phyloP scores from a whole-genome alignment of 2,888 invertebrate genomes.

The Aphrophora alni region DNA sequence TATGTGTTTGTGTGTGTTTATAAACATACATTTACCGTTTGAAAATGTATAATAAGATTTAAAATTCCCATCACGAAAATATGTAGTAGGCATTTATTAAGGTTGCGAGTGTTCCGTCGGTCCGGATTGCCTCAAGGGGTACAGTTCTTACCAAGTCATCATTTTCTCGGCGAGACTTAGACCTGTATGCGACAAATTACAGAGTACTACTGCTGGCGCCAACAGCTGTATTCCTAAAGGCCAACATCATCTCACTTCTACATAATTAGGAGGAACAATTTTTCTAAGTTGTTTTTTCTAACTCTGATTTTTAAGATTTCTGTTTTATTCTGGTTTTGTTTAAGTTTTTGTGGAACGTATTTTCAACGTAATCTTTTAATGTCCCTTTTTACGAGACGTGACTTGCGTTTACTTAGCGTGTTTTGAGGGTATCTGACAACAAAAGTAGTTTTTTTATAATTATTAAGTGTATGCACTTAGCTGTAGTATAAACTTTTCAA shows the following conservation, averaged over 20 bases:
- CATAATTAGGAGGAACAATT: not conserved
- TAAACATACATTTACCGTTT: not conserved
- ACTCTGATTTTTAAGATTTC: not conserved
- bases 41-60: not conserved
- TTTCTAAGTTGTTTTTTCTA: not conserved
- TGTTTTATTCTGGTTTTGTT: constrained; percentile 6
- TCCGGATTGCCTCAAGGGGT: not conserved
- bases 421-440: too few species aligned
- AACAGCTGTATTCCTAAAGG: not conserved
- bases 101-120: not conserved
- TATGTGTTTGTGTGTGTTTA: not conserved
- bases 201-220: not conserved
- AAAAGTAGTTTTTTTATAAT: too few species aligned
- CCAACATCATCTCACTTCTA: not conserved
- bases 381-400: too few species aligned
- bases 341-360: not conserved
- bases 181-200: not conserved
- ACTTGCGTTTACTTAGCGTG: too few species aligned
- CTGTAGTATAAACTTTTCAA: too few species aligned
- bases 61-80: not conserved
- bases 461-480: too few species aligned
- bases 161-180: not conserved
- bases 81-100: not conserved
- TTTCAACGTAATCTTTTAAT: too few species aligned
- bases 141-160: constrained; percentile 1